phyloP scores from a whole-genome alignment of 2,113 vertebrate species.

The Laticauda laticaudata region DNA sequence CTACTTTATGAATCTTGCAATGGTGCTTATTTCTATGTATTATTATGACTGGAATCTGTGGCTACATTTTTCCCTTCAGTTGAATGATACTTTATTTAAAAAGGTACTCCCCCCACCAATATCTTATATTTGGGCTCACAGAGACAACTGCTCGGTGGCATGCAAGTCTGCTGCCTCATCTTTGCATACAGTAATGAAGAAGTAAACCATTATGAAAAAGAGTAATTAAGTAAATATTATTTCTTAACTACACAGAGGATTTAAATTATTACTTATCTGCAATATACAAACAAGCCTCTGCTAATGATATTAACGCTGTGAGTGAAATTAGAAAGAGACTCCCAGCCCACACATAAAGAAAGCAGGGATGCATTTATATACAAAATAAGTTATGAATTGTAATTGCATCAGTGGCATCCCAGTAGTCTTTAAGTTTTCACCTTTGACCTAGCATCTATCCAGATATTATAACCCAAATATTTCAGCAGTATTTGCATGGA shows the following conservation, averaged over 20 bases:
- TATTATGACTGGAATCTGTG: background rate
- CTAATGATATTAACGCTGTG: conserved; percentile 26
- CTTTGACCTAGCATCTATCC: background rate
- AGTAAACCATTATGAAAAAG: background rate
- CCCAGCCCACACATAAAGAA: background rate
- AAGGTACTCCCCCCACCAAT: background rate
- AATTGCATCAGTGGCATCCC: background rate
- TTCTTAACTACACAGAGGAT: conserved; percentile 34
- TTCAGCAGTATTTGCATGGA: conserved; percentile 26
- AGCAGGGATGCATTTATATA: conserved; percentile 9
- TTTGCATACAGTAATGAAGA: conserved; percentile 28
- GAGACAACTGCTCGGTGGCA: conserved; percentile 2
- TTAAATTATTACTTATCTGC: conserved; percentile 26
- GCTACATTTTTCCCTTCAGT: background rate
- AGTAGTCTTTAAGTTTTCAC: conserved; percentile 26
- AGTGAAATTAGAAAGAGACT: conserved; percentile 42
- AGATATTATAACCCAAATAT: conserved; percentile 6
- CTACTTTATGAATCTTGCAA: background rate
- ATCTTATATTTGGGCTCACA: conserved; percentile 9
- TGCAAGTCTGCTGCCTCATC: conserved; percentile 7
- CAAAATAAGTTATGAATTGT: conserved; percentile 25
- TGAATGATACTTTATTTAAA: background rate
- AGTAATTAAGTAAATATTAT: conserved; percentile 13
- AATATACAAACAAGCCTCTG: conserved; percentile 21
- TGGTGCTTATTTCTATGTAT: background rate